These are phyloP conservation scores for Gila robusta DNA, from an alignment of 2,797 vertebrate species.

Conservation along the genomic window DNA sequence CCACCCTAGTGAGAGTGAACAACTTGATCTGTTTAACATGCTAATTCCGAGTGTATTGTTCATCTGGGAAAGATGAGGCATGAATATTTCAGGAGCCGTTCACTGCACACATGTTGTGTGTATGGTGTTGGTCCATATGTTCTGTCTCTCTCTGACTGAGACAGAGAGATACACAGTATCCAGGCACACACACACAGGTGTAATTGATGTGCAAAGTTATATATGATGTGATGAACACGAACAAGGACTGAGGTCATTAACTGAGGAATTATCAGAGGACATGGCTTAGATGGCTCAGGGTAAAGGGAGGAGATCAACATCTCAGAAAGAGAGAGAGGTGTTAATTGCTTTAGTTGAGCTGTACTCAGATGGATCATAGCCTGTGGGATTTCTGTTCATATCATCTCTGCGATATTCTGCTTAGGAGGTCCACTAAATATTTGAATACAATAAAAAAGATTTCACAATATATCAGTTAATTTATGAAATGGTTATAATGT, in stretches of 20 bases:
- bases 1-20: not conserved
- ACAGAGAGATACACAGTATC: not conserved
- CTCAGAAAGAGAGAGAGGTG: constrained; percentile 21
- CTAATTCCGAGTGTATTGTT: constrained; percentile 42
- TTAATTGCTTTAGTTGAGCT: constrained; percentile 37
- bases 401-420: not conserved
- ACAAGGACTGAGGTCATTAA: constrained; percentile 48
- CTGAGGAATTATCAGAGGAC: constrained; percentile 37
- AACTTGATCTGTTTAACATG: constrained; percentile 1
- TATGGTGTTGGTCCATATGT: constrained; percentile 12
- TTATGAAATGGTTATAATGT: not conserved
- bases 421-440: not conserved
- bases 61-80: constrained; percentile 30
- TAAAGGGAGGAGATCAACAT: constrained; percentile 51
- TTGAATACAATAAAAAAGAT: not conserved
- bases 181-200: constrained; percentile 35
- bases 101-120: constrained; percentile 28
- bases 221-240: constrained; percentile 14
- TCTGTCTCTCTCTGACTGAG: constrained; percentile 1
- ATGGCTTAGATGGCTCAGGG: not conserved
- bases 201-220: constrained; percentile 7
- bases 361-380: constrained; percentile 14
- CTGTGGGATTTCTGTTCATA: constrained; percentile 20
- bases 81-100: constrained; percentile 54
- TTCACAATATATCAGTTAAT: not conserved